Conservation (phyloP, 2,797 vertebrate species). For the Myotis planiceps region DNA sequence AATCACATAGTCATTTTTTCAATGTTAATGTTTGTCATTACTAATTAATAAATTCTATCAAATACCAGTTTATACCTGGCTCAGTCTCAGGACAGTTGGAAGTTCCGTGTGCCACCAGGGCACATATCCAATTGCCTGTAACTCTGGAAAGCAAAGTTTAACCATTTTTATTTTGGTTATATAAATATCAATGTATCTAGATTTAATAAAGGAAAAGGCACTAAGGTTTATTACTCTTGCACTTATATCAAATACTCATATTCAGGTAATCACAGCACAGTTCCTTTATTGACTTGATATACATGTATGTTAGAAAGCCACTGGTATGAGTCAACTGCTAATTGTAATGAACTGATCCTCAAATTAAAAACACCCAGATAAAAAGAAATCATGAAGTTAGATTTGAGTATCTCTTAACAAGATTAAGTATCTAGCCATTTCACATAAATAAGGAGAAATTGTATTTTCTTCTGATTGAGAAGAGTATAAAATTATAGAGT, state of each 20-base stretch:
- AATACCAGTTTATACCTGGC: background rate
- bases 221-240: background rate
- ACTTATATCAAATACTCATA: background rate
- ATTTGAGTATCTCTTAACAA: background rate
- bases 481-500: background rate
- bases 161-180: background rate
- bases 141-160: background rate
- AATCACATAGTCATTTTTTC: background rate
- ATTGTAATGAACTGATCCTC: background rate
- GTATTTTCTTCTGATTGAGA: background rate
- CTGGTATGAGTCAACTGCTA: background rate
- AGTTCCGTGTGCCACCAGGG: background rate
- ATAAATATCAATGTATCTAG: background rate
- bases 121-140: background rate
- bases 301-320: background rate
- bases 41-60: background rate
- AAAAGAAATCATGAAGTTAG: background rate
- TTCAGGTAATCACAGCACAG: background rate
- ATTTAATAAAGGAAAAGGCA: background rate
- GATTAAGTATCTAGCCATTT: background rate
- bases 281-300: background rate
- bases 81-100: background rate
- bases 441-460: background rate
- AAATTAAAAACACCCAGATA: background rate
- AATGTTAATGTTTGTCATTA: background rate